Conservation (phyloP, 2,888 invertebrate species). For the Autographa pulchrina region DNA sequence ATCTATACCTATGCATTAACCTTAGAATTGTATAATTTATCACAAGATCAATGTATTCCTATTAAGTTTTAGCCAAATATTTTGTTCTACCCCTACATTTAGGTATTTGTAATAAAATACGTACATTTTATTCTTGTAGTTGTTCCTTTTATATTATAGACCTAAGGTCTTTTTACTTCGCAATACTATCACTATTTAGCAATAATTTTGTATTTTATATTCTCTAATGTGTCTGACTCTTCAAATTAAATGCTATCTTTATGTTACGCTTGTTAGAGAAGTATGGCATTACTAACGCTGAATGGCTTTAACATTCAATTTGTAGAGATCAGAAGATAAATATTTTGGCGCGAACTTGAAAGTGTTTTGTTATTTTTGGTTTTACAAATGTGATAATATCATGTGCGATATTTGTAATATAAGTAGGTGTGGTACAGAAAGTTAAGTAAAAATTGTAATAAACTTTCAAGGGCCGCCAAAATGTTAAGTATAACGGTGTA, state of each 20-base stretch:
- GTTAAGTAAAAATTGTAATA: slow-evolving; percentile 15
- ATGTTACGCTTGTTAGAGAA: slow-evolving; percentile 56
- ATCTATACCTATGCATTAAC: slow-evolving; percentile 58
- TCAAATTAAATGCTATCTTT: slow-evolving; percentile 64
- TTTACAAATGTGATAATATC: slow-evolving; percentile 44
- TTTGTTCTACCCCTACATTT: slow-evolving; percentile 82
- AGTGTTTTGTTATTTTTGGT: slow-evolving; percentile 35
- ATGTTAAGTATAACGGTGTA: slow-evolving; percentile 23
- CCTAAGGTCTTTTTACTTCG: slow-evolving; percentile 87
- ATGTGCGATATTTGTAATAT: slow-evolving; percentile 39
- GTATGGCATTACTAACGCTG: slow-evolving; percentile 36
- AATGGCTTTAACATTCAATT: slow-evolving; percentile 61
- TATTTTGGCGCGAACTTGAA: slow-evolving; percentile 52
- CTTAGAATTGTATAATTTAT: slow-evolving; percentile 76
- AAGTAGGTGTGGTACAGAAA: slow-evolving; percentile 28
- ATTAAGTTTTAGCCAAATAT: slow-evolving; percentile 88
- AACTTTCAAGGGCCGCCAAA: slow-evolving; percentile 53
- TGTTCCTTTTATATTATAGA: slow-evolving; percentile 83
- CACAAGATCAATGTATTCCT: slow-evolving; percentile 80
- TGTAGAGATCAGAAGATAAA: slow-evolving; percentile 60
- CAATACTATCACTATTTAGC: slow-evolving; percentile 86
- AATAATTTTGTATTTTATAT: slow-evolving; percentile 83
- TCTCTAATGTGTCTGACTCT: slow-evolving; percentile 66
- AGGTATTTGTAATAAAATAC: slow-evolving; percentile 84
- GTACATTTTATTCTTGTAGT: slow-evolving; percentile 84